These are phyloP conservation scores for Chascanopsetta lugubris DNA, from an alignment of 2,113 vertebrate species.

Conservation along the genomic window DNA sequence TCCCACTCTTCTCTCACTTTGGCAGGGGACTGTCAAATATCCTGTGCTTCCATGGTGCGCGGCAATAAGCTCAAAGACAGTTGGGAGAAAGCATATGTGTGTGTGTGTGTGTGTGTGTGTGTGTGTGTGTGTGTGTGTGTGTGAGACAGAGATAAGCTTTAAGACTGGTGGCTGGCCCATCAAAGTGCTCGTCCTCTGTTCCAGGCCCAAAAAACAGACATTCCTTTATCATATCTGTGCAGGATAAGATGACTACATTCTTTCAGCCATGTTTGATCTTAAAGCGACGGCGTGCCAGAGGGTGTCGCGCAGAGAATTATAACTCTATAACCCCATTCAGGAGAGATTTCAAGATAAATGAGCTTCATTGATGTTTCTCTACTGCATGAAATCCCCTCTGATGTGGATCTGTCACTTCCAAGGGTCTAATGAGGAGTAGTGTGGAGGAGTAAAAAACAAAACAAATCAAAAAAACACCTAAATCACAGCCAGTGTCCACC, in stretches of 20 bases:
- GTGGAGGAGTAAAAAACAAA: not conserved
- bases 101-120: constrained; percentile 24
- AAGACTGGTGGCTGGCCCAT: constrained; percentile 62
- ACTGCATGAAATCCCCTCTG: constrained; percentile 9
- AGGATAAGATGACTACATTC: constrained; percentile 65
- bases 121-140: constrained; percentile 32
- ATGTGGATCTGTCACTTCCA: constrained; percentile 7
- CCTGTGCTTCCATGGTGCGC: constrained; percentile 71
- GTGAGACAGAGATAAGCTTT: constrained; percentile 66
- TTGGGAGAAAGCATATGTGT: constrained; percentile 48
- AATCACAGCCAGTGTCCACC: too few species aligned
- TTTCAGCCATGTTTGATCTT: constrained; percentile 63
- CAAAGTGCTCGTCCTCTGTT: constrained; percentile 64
- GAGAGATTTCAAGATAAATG: constrained; percentile 26
- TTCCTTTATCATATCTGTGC: constrained; percentile 66
- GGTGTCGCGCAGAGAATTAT: constrained; percentile 39
- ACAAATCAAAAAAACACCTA: too few species aligned
- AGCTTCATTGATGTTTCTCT: not conserved
- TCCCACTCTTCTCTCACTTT: constrained; percentile 45
- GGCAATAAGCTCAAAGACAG: constrained; percentile 66
- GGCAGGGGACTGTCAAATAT: constrained; percentile 70
- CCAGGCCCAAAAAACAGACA: constrained; percentile 61
- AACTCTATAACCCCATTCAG: constrained; percentile 15
- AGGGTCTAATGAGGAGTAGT: constrained; percentile 5
- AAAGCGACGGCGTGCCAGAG: constrained; percentile 55